Evolutionary conservation across 2,113 vertebrate genomes (phyloP), one percentile per base, ranked within the genome.

Genomic region (Perca fluviatilis): DNA sequence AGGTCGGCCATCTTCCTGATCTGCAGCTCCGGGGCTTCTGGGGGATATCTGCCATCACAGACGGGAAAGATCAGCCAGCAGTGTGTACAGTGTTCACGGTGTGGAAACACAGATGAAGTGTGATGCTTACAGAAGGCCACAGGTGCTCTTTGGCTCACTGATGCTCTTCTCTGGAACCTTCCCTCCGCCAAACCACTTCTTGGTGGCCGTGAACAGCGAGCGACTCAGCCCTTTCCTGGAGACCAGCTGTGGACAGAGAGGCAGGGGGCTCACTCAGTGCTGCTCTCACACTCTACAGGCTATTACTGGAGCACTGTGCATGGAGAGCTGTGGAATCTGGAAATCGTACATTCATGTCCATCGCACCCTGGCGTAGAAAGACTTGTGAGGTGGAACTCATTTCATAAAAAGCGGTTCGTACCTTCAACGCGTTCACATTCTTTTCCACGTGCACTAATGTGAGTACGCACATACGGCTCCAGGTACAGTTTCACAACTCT

Each of bases 1-100:
- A 99, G 93, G 91, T 99, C 98, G 11, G 98, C 98, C 98, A 99
- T 99, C 94, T 99, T 99, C 83, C 98, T 96, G 89, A 99, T 99
- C 83, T 99, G 98, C 87, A 99, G 96, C 72, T 99, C 98, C 2
- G 98, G 97, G n/a, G 98, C 98, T 94, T 99, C 98, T 23, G 97
- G 97, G 9, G 98, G 97, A 92, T 99, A 99, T 75, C 98, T 99
- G 77, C 91, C 25, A 66, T 47, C 18, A 74, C 1, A 85, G 19
- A 77, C 0, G 7, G 14, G 2, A 81, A 49, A 73, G 9, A 46
- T 82, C 63, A 81, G 71, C 10, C 40, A 62, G 2, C 6, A 54
- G 10, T 47, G 46, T 18, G 19, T 27, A 36, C 2, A 5, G 40
- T 23, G 68, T 77, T 27, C 30, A 21, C 11, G 21, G 14, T 3